Evolutionary conservation across 2,888 invertebrate genomes (phyloP).

Genomic region (Microctonus hyperodae): DNA sequence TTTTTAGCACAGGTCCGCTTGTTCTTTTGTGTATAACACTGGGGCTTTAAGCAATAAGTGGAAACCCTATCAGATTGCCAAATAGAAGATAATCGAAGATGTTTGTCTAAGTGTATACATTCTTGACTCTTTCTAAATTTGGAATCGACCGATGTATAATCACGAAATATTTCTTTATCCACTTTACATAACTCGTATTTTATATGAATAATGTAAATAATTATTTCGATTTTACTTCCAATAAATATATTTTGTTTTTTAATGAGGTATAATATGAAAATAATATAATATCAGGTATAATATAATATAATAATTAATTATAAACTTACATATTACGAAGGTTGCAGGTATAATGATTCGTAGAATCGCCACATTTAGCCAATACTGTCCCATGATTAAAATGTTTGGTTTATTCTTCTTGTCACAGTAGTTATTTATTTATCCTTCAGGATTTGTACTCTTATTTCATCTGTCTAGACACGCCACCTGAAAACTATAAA

Average conservation of each 20-base stretch:
- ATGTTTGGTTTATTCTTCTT: not conserved
- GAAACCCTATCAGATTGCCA: constrained; percentile 12
- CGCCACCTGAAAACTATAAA: not conserved
- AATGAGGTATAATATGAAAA: too few relatives aligned
- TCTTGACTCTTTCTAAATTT: not conserved
- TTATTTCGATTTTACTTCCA: too few relatives aligned
- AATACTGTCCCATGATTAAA: constrained; percentile 62
- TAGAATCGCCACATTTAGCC: constrained; percentile 64
- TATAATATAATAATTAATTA: too few relatives aligned
- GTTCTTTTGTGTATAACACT: too few relatives aligned
- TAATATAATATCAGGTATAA: too few relatives aligned
- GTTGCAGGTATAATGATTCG: constrained; percentile 66
- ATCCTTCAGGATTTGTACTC: not conserved
- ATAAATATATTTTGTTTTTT: not conserved
- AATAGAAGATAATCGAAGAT: constrained; percentile 5
- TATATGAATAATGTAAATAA: not conserved
- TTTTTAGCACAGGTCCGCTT: not conserved
- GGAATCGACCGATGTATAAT: not conserved
- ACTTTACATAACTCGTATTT: not conserved
- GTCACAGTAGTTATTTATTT: not conserved
- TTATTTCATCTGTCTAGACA: not conserved
- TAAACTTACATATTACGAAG: constrained; percentile 66
- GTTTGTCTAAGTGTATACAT: not conserved
- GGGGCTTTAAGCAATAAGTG: not conserved
- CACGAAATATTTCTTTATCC: not conserved